phyloP scores from a whole-genome alignment of 2,113 vertebrate species.

The Etheostoma spectabile region DNA sequence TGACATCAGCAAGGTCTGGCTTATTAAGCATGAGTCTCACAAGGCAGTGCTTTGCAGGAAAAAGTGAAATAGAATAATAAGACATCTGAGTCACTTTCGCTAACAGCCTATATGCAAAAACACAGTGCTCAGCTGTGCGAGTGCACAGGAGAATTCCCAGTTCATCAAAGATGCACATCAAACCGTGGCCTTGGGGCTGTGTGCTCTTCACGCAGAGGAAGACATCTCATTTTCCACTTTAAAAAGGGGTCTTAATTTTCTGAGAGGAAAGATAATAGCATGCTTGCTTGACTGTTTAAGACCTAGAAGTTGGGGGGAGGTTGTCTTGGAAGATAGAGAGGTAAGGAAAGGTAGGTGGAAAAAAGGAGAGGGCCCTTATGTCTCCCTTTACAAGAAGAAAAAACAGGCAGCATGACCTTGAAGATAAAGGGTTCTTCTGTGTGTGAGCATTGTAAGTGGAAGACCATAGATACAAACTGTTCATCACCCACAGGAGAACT shows the following conservation, averaged over 20 bases:
- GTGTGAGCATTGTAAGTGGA: not conserved
- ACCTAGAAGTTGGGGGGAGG: conserved; percentile 4
- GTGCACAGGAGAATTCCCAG: conserved; percentile 70
- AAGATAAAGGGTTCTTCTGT: conserved; percentile 42
- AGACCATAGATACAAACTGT: conserved; percentile 10
- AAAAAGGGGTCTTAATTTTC: conserved; percentile 69
- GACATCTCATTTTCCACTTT: conserved; percentile 66
- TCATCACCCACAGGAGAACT: conserved; percentile 8
- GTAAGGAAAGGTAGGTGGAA: conserved; percentile 23
- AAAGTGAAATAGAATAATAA: conserved; percentile 31
- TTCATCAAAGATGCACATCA: conserved; percentile 80
- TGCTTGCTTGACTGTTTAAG: conserved; percentile 53
- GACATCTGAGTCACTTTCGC: conserved; percentile 58
- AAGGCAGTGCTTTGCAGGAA: conserved; percentile 14
- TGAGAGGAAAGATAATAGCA: conserved; percentile 58
- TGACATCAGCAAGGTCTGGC: conserved; percentile 5
- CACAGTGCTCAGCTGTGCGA: conserved; percentile 62
- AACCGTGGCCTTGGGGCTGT: conserved; percentile 65
- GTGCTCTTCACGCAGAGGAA: conserved; percentile 49
- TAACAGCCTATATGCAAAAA: conserved; percentile 72
- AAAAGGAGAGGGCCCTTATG: conserved; percentile 14
- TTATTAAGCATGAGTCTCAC: conserved; percentile 28
- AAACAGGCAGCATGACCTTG: conserved; percentile 56
- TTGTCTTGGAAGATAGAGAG: conserved; percentile 39
- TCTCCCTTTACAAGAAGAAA: not conserved